These are phyloP conservation scores for Albula goreensis DNA, from an alignment of 2,113 vertebrate species.

Conservation along the genomic window DNA sequence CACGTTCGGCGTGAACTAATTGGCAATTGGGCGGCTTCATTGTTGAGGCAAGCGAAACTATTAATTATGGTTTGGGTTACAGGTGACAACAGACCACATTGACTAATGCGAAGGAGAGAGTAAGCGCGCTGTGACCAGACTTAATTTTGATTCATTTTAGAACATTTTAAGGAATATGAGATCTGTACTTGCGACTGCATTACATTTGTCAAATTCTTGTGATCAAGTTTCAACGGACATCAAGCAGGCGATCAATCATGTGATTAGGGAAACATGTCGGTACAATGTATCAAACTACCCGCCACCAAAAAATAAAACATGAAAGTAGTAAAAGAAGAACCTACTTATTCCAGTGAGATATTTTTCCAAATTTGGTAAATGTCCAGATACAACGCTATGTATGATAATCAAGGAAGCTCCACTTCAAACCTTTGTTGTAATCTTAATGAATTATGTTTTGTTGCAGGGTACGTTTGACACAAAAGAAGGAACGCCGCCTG, in stretches of 20 bases:
- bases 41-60: conserved; percentile 15
- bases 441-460: conserved; percentile 31
- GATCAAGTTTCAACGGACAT: background rate
- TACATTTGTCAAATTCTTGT: background rate
- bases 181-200: background rate
- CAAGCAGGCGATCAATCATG: too few species aligned
- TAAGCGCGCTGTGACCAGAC: conserved; percentile 1
- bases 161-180: background rate
- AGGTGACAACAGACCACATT: conserved; percentile 26
- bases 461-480: conserved; percentile 90
- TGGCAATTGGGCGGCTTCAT: conserved; percentile 24
- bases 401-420: background rate
- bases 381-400: background rate
- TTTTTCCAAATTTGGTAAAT: background rate
- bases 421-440: background rate
- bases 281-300: background rate
- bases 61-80: conserved; percentile 30
- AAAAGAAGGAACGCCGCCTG: conserved; percentile 86
- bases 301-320: background rate
- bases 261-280: background rate
- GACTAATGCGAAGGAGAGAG: conserved; percentile 11
- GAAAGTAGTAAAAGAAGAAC: background rate
- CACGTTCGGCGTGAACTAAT: conserved; percentile 10
- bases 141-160: background rate
- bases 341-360: background rate